Evolutionary conservation across 2,797 vertebrate genomes (phyloP).

Genomic region (Urophycis tenuis): DNA sequence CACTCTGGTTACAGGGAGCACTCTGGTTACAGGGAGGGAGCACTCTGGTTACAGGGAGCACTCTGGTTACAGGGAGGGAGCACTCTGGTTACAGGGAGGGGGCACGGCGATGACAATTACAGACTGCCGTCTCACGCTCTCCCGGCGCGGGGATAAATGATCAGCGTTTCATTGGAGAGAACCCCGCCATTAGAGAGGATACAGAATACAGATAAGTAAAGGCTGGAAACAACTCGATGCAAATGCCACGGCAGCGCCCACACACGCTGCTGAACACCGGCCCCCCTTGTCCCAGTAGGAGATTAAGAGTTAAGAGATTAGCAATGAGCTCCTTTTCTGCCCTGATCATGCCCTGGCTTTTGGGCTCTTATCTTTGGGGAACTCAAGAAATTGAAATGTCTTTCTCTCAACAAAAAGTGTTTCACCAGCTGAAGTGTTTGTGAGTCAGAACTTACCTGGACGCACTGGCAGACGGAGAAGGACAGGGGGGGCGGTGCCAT

Average conservation of each 20-base stretch:
- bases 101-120: background rate
- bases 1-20: too few relatives aligned
- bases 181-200: background rate
- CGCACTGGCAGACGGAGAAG: constrained; percentile 60
- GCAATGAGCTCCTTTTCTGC: too few relatives aligned
- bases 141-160: background rate
- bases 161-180: background rate
- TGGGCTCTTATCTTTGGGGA: too few relatives aligned
- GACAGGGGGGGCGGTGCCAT: constrained; percentile 39
- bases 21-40: too few relatives aligned
- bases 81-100: background rate
- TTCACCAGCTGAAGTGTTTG: background rate
- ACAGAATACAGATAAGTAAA: too few relatives aligned
- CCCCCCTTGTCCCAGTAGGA: too few relatives aligned
- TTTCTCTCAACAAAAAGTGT: background rate
- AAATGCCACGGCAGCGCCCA: too few relatives aligned
- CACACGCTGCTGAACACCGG: background rate
- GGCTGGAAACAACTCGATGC: too few relatives aligned
- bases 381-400: background rate
- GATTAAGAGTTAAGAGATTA: too few relatives aligned
- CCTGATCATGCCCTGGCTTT: too few relatives aligned
- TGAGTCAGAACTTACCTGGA: constrained; percentile 61
- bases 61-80: too few relatives aligned
- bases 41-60: too few relatives aligned
- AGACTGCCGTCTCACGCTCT: background rate